Evolutionary conservation across 1,140 invertebrate genomes (phyloP), one percentile per base, ranked within the genome.

Genomic region (Brachionus angularis): DNA sequence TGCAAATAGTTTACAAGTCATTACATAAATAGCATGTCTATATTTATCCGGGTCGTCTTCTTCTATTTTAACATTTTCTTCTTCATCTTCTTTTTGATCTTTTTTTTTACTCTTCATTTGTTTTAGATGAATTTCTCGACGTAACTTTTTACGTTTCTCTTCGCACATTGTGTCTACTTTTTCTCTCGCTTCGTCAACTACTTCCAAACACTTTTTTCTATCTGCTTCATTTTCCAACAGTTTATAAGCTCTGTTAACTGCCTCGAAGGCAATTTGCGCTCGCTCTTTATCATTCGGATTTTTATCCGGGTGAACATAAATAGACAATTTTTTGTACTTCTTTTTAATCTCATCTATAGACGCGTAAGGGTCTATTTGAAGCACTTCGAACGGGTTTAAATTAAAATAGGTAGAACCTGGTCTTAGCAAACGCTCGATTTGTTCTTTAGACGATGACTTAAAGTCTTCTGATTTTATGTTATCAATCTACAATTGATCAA

Each of bases 251-350:
- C 92, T 91, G 77, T 94, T 96, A 36, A 98, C 87, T 81, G 94
- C 87, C 76, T 85, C 84, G 79, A 85, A 84, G 23, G 85, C 81
- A 73, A 89, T 87, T 80, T 98, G 91, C 10, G 96, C 92, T 82
- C 93, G 85, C 55, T 98, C 95, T 36, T 86, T 82, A 80, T 98
- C 92, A 84, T 98, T 91, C 81, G 89, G 89, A 84, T 98, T 98
- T 84, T 96, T 96, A 78, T 98, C 93, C 47, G 96, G 96, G 88
- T 99, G 96, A 1, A 98, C 92, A 73, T 98, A 84, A 80, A 98
- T 93, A 14, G 95, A 98, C 76, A 98, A 86, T 85, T 89, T 86
- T 81, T 91, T 87, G 80, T 97, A 98, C 83, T 95, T 95, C 79
- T 95, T 97, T 79, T 96, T 96, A 25, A 96, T 88, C 79, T 94